Conservation (phyloP, 2,888 invertebrate genomes). For the Drosophila robusta region DNA sequence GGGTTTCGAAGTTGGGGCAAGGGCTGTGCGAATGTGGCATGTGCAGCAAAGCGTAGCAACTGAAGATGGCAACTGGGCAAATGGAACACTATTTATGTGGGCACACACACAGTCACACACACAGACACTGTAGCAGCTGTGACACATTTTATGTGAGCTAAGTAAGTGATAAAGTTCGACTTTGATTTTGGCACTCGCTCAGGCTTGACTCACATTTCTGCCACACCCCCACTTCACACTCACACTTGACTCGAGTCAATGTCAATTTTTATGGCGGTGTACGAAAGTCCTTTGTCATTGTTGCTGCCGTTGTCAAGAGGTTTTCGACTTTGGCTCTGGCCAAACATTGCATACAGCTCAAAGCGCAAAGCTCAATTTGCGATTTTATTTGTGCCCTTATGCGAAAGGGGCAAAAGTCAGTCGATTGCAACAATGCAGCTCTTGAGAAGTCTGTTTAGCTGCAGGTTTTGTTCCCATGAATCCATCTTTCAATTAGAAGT, state of each 20-base stretch:
- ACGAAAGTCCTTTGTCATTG: slow-evolving; percentile 44
- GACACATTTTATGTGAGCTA: slow-evolving; percentile 58
- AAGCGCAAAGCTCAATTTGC: slow-evolving; percentile 5
- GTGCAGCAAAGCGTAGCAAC: slow-evolving; percentile 67
- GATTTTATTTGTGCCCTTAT: slow-evolving; percentile 1
- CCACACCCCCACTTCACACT: neutral
- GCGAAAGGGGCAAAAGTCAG: too few species aligned
- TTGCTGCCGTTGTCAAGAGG: slow-evolving; percentile 24
- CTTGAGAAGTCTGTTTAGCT: neutral
- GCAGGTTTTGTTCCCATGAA: neutral
- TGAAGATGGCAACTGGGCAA: slow-evolving; percentile 37
- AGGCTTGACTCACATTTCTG: slow-evolving; percentile 37
- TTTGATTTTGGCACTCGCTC: slow-evolving; percentile 68
- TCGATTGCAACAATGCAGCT: neutral
- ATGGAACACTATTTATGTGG: slow-evolving; percentile 68
- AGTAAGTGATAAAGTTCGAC: slow-evolving; percentile 76
- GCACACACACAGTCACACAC: slow-evolving; percentile 5
- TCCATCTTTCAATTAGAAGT: too few species aligned
- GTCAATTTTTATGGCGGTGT: slow-evolving; percentile 60
- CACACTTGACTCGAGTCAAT: slow-evolving; percentile 37
- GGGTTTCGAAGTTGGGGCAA: neutral
- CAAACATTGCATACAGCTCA: slow-evolving; percentile 40
- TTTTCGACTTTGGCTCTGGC: slow-evolving; percentile 35
- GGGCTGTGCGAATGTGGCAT: slow-evolving; percentile 38
- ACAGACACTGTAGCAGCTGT: slow-evolving; percentile 24